phyloP scores from a whole-genome alignment of 2,888 invertebrate genomes.

The Cylloceria caligata region DNA sequence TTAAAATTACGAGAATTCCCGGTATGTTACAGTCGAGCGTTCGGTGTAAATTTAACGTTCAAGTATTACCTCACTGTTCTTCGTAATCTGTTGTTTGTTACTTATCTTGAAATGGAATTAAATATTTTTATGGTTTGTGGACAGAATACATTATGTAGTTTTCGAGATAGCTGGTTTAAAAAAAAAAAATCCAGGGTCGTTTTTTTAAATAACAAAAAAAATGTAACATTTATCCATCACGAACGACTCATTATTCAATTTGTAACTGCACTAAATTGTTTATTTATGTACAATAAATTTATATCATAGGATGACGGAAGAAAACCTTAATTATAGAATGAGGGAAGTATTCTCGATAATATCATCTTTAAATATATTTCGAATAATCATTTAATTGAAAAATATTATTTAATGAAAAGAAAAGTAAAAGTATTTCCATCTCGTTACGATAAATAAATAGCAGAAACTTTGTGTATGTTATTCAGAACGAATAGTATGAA shows the following conservation, averaged over 20 bases:
- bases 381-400: background rate
- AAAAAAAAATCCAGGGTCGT: background rate
- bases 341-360: background rate
- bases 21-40: slow-evolving; percentile 30
- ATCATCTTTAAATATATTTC: background rate
- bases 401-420: background rate
- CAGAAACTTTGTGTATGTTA: background rate
- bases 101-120: background rate
- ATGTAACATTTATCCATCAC: background rate
- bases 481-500: slow-evolving; percentile 10
- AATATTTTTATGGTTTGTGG: background rate
- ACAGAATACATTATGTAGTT: background rate
- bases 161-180: background rate
- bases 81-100: slow-evolving; percentile 13
- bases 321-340: background rate
- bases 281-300: background rate
- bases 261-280: background rate
- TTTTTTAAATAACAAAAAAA: background rate
- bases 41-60: slow-evolving; percentile 28
- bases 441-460: slow-evolving; percentile 9
- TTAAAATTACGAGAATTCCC: slow-evolving; percentile 30
- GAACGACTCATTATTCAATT: background rate
- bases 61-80: slow-evolving; percentile 29
- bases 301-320: background rate
- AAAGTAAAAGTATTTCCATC: background rate